Conservation (phyloP, 92 coral and sea anemone genomes). For the Phymanthus crucifer region DNA sequence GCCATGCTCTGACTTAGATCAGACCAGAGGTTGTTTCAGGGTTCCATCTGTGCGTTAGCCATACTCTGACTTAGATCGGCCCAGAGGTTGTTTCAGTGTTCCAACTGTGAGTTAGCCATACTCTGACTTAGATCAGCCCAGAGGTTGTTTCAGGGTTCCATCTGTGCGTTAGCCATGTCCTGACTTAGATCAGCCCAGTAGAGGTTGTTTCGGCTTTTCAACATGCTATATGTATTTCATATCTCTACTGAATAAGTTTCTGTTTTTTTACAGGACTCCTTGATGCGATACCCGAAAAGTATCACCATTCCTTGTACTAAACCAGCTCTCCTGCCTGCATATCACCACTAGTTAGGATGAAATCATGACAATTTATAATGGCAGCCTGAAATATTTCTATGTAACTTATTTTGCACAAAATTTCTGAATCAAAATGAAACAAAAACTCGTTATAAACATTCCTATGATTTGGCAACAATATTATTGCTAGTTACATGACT, state of each 20-base stretch:
- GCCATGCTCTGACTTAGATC: not conserved
- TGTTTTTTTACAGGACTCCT: slow-evolving; percentile 63
- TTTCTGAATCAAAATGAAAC: too few species aligned
- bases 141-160: not conserved
- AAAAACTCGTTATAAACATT: too few species aligned
- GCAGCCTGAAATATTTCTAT: too few species aligned
- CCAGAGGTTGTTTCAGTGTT: not conserved
- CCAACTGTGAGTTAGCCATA: too few species aligned
- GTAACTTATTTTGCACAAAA: too few species aligned
- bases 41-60: too few species aligned
- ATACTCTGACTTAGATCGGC: not conserved
- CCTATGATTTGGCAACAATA: too few species aligned
- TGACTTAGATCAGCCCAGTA: not conserved
- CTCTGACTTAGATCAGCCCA: not conserved
- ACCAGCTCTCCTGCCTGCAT: not conserved
- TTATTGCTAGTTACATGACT: too few species aligned
- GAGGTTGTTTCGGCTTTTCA: not conserved
- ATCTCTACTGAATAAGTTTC: not conserved
- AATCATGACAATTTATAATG: too few species aligned
- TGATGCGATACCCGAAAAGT: slow-evolving; percentile 75
- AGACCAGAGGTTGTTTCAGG: not conserved
- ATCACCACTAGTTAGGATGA: too few species aligned
- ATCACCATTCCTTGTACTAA: slow-evolving; percentile 82
- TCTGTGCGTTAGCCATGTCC: not conserved
- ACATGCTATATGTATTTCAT: not conserved